Evolutionary conservation across 2,888 invertebrate genomes (phyloP).

Genomic region (Cantharis flavilabris): DNA sequence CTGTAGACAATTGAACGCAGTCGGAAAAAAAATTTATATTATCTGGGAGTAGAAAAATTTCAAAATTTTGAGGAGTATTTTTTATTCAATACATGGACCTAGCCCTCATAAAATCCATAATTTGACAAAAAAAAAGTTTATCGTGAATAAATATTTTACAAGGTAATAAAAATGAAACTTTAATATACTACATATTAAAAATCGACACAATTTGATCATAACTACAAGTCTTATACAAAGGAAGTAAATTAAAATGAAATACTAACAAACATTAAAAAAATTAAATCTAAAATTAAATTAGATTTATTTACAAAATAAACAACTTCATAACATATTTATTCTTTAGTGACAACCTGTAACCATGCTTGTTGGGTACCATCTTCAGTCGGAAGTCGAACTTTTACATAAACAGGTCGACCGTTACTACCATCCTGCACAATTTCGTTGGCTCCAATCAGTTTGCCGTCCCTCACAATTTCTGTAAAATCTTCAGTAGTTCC

Average conservation of each 20-base stretch:
- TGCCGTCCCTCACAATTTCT: conserved; percentile 44
- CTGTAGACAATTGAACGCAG: too few relatives aligned
- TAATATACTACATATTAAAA: background rate
- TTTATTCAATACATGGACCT: background rate
- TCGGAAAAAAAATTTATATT: too few relatives aligned
- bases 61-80: background rate
- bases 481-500: conserved; percentile 41
- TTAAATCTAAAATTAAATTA: background rate
- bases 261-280: background rate
- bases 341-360: conserved; percentile 54
- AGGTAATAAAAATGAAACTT: background rate
- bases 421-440: conserved; percentile 52
- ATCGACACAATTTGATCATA: background rate
- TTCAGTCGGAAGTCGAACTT: conserved; percentile 53
- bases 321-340: conserved; percentile 16
- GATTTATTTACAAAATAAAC: background rate
- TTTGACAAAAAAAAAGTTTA: background rate
- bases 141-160: background rate
- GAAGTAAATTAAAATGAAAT: background rate
- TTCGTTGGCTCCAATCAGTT: conserved; percentile 43
- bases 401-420: conserved; percentile 53
- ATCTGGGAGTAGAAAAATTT: background rate
- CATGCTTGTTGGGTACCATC: conserved; percentile 54
- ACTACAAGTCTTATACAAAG: background rate
- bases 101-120: background rate